phyloP scores from a whole-genome alignment of 2,797 vertebrate species.

The Pogoniulus pusillus region DNA sequence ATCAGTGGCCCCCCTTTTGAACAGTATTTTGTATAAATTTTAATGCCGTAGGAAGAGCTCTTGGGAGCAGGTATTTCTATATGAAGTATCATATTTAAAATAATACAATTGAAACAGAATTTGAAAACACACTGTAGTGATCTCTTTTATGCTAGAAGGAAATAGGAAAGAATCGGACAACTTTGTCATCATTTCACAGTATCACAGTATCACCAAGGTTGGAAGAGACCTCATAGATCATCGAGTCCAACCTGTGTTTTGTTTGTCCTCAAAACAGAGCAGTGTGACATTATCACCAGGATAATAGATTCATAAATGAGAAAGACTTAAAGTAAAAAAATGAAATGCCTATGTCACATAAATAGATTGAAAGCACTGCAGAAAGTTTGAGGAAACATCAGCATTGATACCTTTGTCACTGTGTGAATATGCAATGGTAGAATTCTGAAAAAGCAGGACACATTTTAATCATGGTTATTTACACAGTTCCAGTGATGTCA shows the following conservation, averaged over 20 bases:
- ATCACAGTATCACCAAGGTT: too few species aligned
- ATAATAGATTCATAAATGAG: not conserved
- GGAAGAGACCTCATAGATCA: too few species aligned
- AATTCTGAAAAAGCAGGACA: not conserved
- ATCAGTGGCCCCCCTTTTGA: not conserved
- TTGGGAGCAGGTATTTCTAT: too few species aligned
- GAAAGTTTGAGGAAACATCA: not conserved
- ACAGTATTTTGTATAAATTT: not conserved
- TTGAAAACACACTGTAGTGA: not conserved
- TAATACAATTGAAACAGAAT: not conserved
- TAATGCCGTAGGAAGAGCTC: not conserved
- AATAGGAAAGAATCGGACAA: not conserved
- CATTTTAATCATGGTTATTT: not conserved
- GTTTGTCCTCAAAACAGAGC: not conserved
- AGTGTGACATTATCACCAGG: not conserved
- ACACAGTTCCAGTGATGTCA: not conserved
- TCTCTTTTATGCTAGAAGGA: not conserved
- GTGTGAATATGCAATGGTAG: not conserved
- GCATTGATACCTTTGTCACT: not conserved
- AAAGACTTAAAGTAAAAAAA: not conserved
- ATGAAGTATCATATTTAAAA: not conserved
- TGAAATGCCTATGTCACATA: not conserved
- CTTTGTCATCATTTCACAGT: too few species aligned
- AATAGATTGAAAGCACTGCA: not conserved
- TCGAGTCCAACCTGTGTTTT: too few species aligned